Base-by-base conservation (phyloP, 2,888 invertebrate genomes). In the Pseudanteris insignis region DNA sequence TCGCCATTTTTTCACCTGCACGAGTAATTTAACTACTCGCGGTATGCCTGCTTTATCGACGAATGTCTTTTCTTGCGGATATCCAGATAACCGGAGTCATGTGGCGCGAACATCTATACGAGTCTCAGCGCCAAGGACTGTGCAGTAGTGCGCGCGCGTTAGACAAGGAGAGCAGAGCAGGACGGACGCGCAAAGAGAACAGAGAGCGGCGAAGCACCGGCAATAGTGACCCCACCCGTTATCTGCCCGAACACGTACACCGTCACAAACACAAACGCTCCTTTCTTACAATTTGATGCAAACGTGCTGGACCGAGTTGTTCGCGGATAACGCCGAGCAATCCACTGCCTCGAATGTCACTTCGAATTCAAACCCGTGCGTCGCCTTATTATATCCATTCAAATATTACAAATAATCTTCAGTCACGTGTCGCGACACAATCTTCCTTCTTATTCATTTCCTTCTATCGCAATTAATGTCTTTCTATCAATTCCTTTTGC, bases 331-430 rank as follows among this genome's bases (percentile, higher is more conserved):
- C 66, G 67, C 57, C 25, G 57, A 36, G 59, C 60, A 61, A 66
- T 67, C 57, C 62, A 55, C 65, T 65, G 63, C 70, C 68, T 70
- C 70, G 68, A 67, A 38, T 62, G 63, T 55, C 54, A 58, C 50
- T 44, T 33, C 50, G 44, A 47, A 43, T 64, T 64, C 54, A 67
- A 40, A 65, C 64, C 38, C 44, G 44, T 26, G 50, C 33, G 50
- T 58, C 43, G 57, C 43, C 44, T 58, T 58, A 44, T 44, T 44
- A 44, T 33, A 32, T 18, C 4, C 57, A 57, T 43, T 57, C 48
- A 28, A 48, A 48, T 48, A 41, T 43, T 43, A 48, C 57, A 55
- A 55, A 55, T 41, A 40, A 34, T 40, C 14, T 10, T 15, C 10
- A 10, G 53, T 43, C 28, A 21, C 32, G 12, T 13, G 32, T 29